These are phyloP conservation scores for Motacilla alba DNA, from an alignment of 2,113 vertebrate species.

Conservation along the genomic window DNA sequence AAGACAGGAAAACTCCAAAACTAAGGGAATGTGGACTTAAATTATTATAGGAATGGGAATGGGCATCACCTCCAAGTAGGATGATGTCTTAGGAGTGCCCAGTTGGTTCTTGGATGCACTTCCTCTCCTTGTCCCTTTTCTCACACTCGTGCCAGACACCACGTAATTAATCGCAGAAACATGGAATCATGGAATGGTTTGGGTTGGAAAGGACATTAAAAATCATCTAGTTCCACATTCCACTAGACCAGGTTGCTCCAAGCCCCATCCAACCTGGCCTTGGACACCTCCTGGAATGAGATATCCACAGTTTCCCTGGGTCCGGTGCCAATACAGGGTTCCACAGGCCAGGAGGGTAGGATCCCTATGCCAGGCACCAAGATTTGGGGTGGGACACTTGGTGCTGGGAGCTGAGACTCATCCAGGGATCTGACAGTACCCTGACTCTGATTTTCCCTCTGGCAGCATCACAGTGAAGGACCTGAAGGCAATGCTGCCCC, in stretches of 20 bases:
- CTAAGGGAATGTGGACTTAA: not conserved
- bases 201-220: not conserved
- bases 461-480: constrained; percentile 83
- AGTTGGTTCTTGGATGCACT: rapidly evolving
- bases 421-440: not conserved
- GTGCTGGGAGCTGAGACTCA: not conserved
- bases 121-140: not conserved
- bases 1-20: not conserved
- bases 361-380: not conserved
- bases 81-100: not conserved
- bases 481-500: constrained; percentile 83
- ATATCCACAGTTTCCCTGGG: not conserved
- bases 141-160: rapidly evolving
- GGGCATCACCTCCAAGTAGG: not conserved
- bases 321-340: not conserved
- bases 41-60: not conserved
- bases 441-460: not conserved
- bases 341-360: not conserved
- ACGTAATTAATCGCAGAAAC: not conserved
- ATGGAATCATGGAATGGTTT: not conserved
- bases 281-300: not conserved
- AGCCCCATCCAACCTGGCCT: not conserved
- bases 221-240: not conserved
- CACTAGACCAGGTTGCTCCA: not conserved
- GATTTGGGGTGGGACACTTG: not conserved